These are phyloP conservation scores for Echinometra lucunter DNA, from an alignment of 53 echinoderm and acorn worm species.

Conservation along the genomic window DNA sequence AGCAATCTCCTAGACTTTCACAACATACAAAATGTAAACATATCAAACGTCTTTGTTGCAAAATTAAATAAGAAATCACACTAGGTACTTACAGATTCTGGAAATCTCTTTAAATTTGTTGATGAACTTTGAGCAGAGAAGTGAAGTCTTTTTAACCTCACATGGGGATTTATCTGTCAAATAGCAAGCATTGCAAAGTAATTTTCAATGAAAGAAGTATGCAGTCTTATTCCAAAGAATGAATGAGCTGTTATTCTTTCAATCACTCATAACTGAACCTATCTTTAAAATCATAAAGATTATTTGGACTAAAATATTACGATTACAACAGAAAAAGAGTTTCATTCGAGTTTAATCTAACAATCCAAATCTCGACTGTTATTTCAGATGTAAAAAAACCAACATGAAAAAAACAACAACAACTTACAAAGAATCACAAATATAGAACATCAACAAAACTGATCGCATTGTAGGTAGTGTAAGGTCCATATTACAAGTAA, in stretches of 20 bases:
- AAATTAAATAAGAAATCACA: not conserved
- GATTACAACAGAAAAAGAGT: too few relatives aligned
- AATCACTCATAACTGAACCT: not conserved
- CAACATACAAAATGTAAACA: not conserved
- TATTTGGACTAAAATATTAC: not conserved
- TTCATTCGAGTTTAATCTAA: too few relatives aligned
- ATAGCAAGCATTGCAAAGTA: not conserved
- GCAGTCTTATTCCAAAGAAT: too few relatives aligned
- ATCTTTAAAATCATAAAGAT: not conserved
- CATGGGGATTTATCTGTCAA: slow-evolving; percentile 56
- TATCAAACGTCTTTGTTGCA: not conserved
- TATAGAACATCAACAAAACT: too few relatives aligned
- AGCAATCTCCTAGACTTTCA: not conserved
- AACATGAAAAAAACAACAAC: too few relatives aligned
- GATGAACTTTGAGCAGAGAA: slow-evolving; percentile 54
- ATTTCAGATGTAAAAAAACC: too few relatives aligned
- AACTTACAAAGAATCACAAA: too few relatives aligned
- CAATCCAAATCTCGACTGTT: too few relatives aligned
- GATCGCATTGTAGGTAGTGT: too few relatives aligned
- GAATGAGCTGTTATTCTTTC: too few relatives aligned
- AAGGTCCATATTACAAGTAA: too few relatives aligned
- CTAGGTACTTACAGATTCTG: slow-evolving; percentile 27
- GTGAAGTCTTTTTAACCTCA: slow-evolving; percentile 44
- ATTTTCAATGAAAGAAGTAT: too few relatives aligned
- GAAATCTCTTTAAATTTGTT: slow-evolving; percentile 40